Percentiles rank a stretch among this genome's conserved stretches.
These are phyloP conservation scores for Scalopus aquaticus DNA, from an alignment of 2,113 vertebrate species.

Conservation along the genomic window DNA sequence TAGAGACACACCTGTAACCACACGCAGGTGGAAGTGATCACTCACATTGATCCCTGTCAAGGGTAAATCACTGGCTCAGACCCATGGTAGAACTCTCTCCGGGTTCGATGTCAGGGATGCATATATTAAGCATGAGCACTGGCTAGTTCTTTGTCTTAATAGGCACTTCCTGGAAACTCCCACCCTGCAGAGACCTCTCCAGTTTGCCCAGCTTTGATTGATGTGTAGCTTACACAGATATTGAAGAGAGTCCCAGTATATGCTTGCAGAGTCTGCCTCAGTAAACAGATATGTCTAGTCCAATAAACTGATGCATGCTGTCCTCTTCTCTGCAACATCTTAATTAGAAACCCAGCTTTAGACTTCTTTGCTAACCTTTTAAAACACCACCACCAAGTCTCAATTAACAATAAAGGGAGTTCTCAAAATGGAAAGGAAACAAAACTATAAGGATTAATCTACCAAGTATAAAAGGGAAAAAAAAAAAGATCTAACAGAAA, in stretches of 20 bases:
- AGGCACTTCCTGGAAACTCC: not conserved
- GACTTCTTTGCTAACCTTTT: slow-evolving; percentile 38
- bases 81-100: not conserved
- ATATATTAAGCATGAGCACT: not conserved
- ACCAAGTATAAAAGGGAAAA: not conserved
- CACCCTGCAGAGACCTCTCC: slow-evolving; percentile 5
- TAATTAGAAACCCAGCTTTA: slow-evolving; percentile 23
- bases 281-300: not conserved
- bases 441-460: slow-evolving; percentile 7
- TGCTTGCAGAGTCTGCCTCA: not conserved
- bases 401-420: slow-evolving; percentile 40
- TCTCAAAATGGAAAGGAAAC: not conserved
- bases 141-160: slow-evolving; percentile 48
- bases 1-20: not conserved
- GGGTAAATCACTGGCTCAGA: not conserved
- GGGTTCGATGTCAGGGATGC: not conserved
- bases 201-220: not conserved
- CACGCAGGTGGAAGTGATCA: not conserved
- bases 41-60: not conserved
- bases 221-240: not conserved
- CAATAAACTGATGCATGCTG: not conserved
- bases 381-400: not conserved
- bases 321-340: not conserved
- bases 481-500: not conserved
- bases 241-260: not conserved